A percentile compares a stretch with the other conserved stretches of the same genome.
Evolutionary conservation across 2,888 invertebrate genomes (phyloP).

Genomic region (Ptychoptera contaminata): DNA sequence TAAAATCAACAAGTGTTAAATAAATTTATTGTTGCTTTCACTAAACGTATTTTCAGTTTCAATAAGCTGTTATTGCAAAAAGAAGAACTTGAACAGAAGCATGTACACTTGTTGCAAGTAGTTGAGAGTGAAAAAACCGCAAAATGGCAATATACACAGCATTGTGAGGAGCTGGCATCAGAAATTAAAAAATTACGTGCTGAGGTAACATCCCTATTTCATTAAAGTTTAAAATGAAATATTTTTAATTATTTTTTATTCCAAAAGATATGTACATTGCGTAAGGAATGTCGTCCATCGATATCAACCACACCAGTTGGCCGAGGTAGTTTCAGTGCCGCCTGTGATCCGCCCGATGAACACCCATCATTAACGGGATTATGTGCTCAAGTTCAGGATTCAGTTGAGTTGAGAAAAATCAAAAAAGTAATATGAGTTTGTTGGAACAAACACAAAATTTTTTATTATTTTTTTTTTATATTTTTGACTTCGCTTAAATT

Average conservation of each 20-base stretch:
- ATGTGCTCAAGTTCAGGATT: slow-evolving; percentile 32
- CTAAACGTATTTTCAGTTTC: slow-evolving; percentile 44
- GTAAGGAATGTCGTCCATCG: slow-evolving; percentile 59
- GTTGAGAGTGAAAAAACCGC: slow-evolving; percentile 85
- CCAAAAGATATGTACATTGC: slow-evolving; percentile 58
- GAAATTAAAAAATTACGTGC: slow-evolving; percentile 79
- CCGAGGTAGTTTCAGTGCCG: slow-evolving; percentile 17
- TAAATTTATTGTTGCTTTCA: no score
- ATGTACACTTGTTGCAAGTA: slow-evolving; percentile 73
- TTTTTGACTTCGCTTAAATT: no score
- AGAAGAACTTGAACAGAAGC: slow-evolving; percentile 83
- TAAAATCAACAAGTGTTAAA: no score
- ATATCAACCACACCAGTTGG: slow-evolving; percentile 25
- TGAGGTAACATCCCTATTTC: slow-evolving; percentile 44
- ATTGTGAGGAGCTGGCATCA: slow-evolving; percentile 75
- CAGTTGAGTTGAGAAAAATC: slow-evolving; percentile 69
- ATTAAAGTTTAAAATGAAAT: background rate
- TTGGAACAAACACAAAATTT: no score
- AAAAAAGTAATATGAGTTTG: slow-evolving; percentile 43
- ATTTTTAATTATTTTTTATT: background rate
- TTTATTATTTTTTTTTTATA: no score
- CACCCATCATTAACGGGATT: slow-evolving; percentile 18
- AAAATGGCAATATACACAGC: slow-evolving; percentile 85
- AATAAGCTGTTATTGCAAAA: slow-evolving; percentile 78
- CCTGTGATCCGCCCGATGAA: slow-evolving; percentile 20